Conservation (phyloP, 2,113 vertebrate genomes). For the Cynopterus brachyotis region DNA sequence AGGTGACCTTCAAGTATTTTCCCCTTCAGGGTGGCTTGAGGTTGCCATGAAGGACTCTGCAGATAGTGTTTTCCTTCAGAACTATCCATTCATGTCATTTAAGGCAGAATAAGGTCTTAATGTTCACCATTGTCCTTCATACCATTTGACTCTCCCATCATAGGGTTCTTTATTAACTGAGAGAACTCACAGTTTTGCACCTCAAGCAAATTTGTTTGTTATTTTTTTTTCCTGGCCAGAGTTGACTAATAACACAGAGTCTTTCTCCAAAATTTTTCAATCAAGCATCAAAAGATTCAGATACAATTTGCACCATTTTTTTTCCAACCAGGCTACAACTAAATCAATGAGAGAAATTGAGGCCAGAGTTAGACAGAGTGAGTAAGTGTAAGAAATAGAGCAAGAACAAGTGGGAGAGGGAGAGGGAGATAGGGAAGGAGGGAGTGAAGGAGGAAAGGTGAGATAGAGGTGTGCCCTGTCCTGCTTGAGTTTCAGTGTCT, state of each 20-base stretch:
- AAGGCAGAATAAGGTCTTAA: background rate
- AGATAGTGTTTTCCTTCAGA: background rate
- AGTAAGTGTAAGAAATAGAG: background rate
- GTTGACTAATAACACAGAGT: background rate
- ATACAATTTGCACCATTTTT: background rate
- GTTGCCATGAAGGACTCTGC: background rate
- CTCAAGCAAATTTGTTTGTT: background rate
- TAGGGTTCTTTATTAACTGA: background rate
- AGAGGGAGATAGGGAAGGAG: too few relatives aligned
- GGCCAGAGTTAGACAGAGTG: background rate
- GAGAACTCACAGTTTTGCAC: background rate
- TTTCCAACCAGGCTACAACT: background rate
- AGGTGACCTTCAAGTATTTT: background rate
- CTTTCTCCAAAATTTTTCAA: background rate
- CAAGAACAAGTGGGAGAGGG: background rate
- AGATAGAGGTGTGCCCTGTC: background rate
- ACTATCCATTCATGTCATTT: background rate
- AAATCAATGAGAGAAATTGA: background rate
- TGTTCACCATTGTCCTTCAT: background rate
- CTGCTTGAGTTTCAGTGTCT: background rate
- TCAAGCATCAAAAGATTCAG: background rate
- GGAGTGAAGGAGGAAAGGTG: rapidly evolving
- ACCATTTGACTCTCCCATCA: background rate
- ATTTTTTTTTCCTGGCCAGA: background rate
- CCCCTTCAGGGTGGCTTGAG: background rate